Evolutionary conservation across 92 coral and sea anemone genomes (phyloP).

Genomic region (Zoanthus sociatus): DNA sequence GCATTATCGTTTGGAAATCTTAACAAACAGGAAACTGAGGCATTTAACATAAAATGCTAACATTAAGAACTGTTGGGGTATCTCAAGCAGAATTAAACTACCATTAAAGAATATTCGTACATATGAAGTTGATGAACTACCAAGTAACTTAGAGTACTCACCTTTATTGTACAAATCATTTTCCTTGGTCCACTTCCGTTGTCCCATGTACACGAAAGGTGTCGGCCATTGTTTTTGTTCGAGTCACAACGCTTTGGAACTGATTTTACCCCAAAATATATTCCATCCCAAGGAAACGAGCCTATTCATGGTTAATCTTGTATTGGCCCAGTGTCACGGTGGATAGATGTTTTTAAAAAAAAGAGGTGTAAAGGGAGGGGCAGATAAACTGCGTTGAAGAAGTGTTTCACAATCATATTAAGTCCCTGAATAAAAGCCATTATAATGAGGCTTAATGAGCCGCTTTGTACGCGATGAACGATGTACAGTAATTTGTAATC

Average conservation of each 20-base stretch:
- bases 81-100: constrained; percentile 76
- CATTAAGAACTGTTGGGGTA: constrained; percentile 73
- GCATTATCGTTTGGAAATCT: constrained; percentile 70
- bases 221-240: constrained; percentile 50
- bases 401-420: constrained; percentile 98
- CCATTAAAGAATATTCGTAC: constrained; percentile 80
- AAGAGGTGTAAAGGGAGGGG: constrained; percentile 91
- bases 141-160: constrained; percentile 73
- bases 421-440: constrained; percentile 94
- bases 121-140: constrained; percentile 54
- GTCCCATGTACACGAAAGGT: constrained; percentile 53
- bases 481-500: constrained; percentile 88
- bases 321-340: constrained; percentile 23
- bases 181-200: constrained; percentile 82
- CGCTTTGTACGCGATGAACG: constrained; percentile 91
- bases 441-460: constrained; percentile 94
- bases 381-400: constrained; percentile 93
- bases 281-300: constrained; percentile 31
- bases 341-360: constrained; percentile 48
- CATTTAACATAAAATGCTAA: constrained; percentile 78
- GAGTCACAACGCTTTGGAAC: constrained; percentile 22
- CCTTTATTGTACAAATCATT: constrained; percentile 70
- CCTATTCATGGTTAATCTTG: constrained; percentile 7
- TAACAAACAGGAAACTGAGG: constrained; percentile 92
- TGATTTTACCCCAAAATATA: constrained; percentile 21